Evolutionary conservation across 2,113 vertebrate species (phyloP), one percentile per base, ranked within the genome.

Genomic region (Mustelus asterias): DNA sequence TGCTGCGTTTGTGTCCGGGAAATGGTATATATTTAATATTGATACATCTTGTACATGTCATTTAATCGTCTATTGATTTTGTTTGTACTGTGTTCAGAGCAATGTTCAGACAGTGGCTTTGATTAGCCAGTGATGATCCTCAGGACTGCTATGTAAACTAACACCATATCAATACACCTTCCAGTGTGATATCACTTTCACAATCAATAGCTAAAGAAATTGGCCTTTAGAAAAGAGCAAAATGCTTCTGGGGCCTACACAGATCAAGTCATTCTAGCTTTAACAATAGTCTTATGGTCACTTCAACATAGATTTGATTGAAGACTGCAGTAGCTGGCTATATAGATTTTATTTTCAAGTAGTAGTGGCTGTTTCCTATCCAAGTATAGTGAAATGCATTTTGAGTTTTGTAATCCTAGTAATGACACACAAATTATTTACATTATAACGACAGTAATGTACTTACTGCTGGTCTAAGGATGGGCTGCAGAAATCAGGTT

Each of bases 11-110:
- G 97, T 97, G 97, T 97, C 98, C 97, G 97, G 97, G 98, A 98
- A 98, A 98, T 98, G 97, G 97, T 97, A 97, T 98, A 98, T 97
- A 97, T 98, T 98, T 98, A 98, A 98, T 99, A 99, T 98, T 98
- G 98, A 99, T 98, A 98, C 97, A 97, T 97, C 83, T 97, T 97
- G 97, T 98, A 98, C 98, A 98, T 98, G 98, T 98, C 98, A 98
- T 98, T 99, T 99, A 99, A 99, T 99, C 98, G 97, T 98, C 97
- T 98, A 99, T 99, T 98, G 99, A 99, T 98, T 98, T 96, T 97
- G 98, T 98, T 97, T 97, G 97, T 97, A 96, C 97, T 94, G 96
- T 96, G 96, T 96, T 98, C 97, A 97, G 96, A 97, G 97, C 97
- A 96, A 97, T 97, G 96, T 98, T 98, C 97, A 98, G 98, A 98